Percentiles rank a stretch among this genome's conserved stretches.
Conservation (phyloP, 2,113 vertebrate species). For the Microtus pennsylvanicus region DNA sequence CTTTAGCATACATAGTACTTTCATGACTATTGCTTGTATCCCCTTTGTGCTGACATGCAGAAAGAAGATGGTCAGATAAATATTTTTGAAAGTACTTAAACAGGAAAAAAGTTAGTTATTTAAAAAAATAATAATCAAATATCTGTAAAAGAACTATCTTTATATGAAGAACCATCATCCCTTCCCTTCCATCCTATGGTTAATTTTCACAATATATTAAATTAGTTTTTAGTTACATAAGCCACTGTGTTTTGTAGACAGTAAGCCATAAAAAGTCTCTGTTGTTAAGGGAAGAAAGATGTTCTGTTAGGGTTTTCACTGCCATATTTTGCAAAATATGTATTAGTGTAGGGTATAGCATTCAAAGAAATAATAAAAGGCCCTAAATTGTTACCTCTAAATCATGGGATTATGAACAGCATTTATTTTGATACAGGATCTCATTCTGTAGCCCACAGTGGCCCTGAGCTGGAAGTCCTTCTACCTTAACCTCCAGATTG, state of each 20-base stretch:
- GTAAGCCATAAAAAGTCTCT: conserved; percentile 7
- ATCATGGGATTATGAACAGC: background rate
- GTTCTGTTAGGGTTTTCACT: background rate
- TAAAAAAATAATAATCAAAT: background rate
- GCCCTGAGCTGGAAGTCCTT: background rate
- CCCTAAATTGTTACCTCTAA: conserved; percentile 18
- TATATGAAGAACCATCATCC: background rate
- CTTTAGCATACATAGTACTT: background rate
- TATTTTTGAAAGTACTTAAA: conserved; percentile 48
- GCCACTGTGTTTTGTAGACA: conserved; percentile 29
- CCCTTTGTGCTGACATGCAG: background rate
- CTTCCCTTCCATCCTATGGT: background rate
- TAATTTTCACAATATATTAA: conserved; percentile 54
- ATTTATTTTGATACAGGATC: background rate
- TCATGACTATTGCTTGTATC: conserved; percentile 10
- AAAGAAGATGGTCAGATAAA: background rate
- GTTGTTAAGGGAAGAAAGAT: conserved; percentile 15
- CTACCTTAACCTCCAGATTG: background rate
- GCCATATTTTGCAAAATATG: conserved; percentile 39
- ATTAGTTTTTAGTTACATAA: conserved; percentile 33
- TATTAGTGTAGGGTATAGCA: background rate
- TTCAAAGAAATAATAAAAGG: conserved; percentile 36
- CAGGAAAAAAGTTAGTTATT: conserved; percentile 27
- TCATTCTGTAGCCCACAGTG: background rate
- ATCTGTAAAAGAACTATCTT: conserved; percentile 14